Conservation (phyloP, 2,888 invertebrate genomes). For the Blera fallax region DNA sequence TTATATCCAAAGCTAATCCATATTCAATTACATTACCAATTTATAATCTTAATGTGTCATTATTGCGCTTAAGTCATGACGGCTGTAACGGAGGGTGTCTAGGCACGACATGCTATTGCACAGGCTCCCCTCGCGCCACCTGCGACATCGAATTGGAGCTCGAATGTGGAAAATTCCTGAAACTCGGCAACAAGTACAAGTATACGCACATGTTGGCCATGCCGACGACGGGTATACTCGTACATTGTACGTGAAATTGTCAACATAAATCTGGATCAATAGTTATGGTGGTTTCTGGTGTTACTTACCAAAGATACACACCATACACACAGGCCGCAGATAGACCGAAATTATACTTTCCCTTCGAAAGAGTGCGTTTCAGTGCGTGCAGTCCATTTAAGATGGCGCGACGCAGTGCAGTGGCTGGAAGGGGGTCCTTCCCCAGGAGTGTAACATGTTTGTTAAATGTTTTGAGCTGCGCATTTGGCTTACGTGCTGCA, state of each 20-base stretch:
- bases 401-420: neutral
- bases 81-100: conserved; percentile 11
- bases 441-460: conserved; percentile 46
- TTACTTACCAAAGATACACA: conserved; percentile 27
- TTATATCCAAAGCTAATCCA: conserved; percentile 63
- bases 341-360: conserved; percentile 62
- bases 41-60: conserved; percentile 72
- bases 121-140: neutral
- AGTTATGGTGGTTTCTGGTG: conserved; percentile 55
- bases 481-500: conserved; percentile 58
- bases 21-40: conserved; percentile 72
- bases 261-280: conserved; percentile 69
- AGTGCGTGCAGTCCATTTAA: neutral
- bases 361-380: conserved; percentile 18
- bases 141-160: neutral
- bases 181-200: conserved; percentile 2
- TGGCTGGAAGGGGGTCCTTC: neutral
- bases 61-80: conserved; percentile 70
- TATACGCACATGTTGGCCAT: conserved; percentile 18
- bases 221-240: conserved; percentile 1
- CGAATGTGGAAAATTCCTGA: conserved; percentile 38
- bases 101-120: neutral
- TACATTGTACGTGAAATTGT: conserved; percentile 45
- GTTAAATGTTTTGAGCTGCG: conserved; percentile 64
- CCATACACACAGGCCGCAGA: no score